phyloP scores from a whole-genome alignment of 2,888 invertebrate species.

The Aradus depressus region DNA sequence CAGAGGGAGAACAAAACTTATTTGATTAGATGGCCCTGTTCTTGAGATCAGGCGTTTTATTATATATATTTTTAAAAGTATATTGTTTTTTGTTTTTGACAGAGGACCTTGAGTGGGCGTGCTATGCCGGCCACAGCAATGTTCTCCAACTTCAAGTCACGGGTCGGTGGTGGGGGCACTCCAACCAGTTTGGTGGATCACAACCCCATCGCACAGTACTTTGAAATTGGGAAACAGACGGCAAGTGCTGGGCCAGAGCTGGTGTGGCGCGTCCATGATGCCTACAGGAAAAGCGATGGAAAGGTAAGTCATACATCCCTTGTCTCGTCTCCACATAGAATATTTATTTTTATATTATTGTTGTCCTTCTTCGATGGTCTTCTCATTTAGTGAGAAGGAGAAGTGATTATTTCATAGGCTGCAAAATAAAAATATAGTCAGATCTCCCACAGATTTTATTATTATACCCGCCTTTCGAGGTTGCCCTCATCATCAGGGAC shows the following conservation, averaged over 20 bases:
- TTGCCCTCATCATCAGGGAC: too few species aligned
- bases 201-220: slow-evolving; percentile 78
- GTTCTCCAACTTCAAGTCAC: slow-evolving; percentile 63
- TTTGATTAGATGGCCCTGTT: not conserved
- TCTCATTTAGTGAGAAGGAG: too few species aligned
- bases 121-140: slow-evolving; percentile 44
- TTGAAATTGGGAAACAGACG: slow-evolving; percentile 71
- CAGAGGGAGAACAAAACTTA: not conserved
- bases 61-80: not conserved
- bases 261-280: slow-evolving; percentile 86
- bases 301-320: slow-evolving; percentile 51
- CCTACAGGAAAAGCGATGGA: slow-evolving; percentile 73
- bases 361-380: too few species aligned
- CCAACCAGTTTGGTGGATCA: slow-evolving; percentile 49
- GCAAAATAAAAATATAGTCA: too few species aligned
- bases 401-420: too few species aligned
- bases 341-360: too few species aligned
- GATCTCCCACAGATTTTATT: too few species aligned
- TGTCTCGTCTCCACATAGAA: too few species aligned
- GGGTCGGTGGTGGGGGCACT: slow-evolving; percentile 36
- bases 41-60: not conserved
- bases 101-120: too few species aligned
- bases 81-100: not conserved
- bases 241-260: slow-evolving; percentile 78
- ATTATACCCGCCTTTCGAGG: too few species aligned